Base-by-base conservation (phyloP, 2,797 vertebrate species). In the Gallirallus australis region DNA sequence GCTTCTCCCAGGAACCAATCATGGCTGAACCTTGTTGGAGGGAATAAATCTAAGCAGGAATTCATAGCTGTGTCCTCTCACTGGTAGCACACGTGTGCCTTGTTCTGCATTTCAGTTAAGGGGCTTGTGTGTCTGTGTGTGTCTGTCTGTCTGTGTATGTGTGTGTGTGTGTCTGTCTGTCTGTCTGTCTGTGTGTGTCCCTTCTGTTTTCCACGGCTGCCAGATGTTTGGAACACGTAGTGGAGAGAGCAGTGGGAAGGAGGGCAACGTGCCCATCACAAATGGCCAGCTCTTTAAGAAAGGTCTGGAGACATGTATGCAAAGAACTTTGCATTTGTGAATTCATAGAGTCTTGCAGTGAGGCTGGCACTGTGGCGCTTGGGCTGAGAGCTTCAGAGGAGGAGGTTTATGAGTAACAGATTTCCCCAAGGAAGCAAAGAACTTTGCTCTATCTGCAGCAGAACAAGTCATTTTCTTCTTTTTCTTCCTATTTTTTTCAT, bases 361-460 rank as follows among this genome's bases (percentile, higher is more conserved):
- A 86, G 63, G 82, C 82, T 91, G 87, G 54, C 66, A 37, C 53
- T 23, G 63, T 35, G 48, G 63, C 48, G 70, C 83, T 91, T 71
- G 88, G 57, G 48, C 88, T 92, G 86, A 82, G 66, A 92, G 73
- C 63, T 94, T 79, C 3, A 0, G 42, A 35, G 39, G 57, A 80
- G 60, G 84, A 82, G 40, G 39, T 52, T 96, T 86, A 82, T 90
- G 73, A 82, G 71, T 54, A 92, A 80, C 95, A 94, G 83, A 94
- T 94, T 94, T 93, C 90, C 92, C 42, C 2, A 1, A 93, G 86
- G 94, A 95, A 82, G 91, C 96, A 85, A 6, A 81, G 31, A 63
- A 20, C 24, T 48, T 95, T 87, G 47, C 53, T 95, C 69, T 71
- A 23, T 78, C 86, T 90, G 57, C 86, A 95, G 77, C 1, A 87